Conservation (phyloP, 2,797 vertebrate species). For the Heteromormyrus szaboi region DNA sequence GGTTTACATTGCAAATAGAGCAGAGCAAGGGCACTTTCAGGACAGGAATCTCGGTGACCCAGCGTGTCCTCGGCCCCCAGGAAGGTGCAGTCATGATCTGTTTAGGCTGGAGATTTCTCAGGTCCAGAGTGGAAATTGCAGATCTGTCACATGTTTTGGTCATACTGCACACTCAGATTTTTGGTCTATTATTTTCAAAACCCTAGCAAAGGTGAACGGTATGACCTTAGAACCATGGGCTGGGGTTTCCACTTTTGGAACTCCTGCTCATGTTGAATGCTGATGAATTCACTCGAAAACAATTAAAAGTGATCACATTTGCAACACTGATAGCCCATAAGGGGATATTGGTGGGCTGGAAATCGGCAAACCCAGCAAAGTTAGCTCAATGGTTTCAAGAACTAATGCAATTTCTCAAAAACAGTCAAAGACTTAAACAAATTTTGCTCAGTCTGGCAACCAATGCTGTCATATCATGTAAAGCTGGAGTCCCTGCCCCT, state of each 20-base stretch:
- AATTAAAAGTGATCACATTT: not conserved
- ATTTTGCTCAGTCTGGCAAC: not conserved
- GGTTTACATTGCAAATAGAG: not conserved
- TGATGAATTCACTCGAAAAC: not conserved
- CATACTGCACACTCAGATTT: not conserved
- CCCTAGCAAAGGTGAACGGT: not conserved
- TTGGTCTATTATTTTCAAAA: not conserved
- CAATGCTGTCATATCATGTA: not conserved
- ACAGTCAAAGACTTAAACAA: not conserved
- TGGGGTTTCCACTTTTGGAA: not conserved
- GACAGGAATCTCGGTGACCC: not conserved
- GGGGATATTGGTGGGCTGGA: not conserved
- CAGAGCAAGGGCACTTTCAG: not conserved
- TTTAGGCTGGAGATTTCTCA: not conserved
- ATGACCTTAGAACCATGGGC: not conserved
- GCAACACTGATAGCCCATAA: not conserved
- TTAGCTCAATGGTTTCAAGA: not conserved
- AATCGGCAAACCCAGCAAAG: not conserved
- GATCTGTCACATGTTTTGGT: not conserved
- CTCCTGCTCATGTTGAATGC: not conserved
- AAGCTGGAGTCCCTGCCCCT: not conserved
- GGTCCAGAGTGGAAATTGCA: not conserved
- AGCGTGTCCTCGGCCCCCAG: not conserved
- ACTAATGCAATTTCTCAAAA: not conserved
- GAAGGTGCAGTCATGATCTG: not conserved